A percentile compares a stretch with the other conserved stretches of the same genome.
Conservation (phyloP, 1,140 invertebrate genomes). For the Trichoplusia ni region DNA sequence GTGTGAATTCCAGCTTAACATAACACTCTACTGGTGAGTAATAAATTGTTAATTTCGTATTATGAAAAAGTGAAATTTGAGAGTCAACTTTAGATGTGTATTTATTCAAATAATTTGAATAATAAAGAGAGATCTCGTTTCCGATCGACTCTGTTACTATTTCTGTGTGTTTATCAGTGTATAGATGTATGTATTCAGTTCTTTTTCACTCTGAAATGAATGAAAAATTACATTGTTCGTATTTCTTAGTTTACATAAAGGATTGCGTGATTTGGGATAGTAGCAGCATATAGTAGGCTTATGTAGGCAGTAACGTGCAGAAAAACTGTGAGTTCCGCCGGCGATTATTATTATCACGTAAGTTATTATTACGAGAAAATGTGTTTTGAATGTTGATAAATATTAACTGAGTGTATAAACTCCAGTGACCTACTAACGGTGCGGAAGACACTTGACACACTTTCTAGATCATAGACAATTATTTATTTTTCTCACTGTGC, state of each 20-base stretch:
- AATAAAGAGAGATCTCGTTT: slow-evolving; percentile 31
- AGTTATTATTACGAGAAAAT: slow-evolving; percentile 10
- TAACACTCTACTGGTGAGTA: slow-evolving; percentile 48
- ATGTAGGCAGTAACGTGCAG: slow-evolving; percentile 6
- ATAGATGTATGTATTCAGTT: slow-evolving; percentile 14
- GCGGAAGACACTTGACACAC: slow-evolving; percentile 23
- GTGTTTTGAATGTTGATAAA: slow-evolving; percentile 7
- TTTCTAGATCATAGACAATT: slow-evolving; percentile 26
- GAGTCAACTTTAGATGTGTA: slow-evolving; percentile 22
- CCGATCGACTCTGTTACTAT: slow-evolving; percentile 1
- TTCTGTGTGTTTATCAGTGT: slow-evolving; percentile 22
- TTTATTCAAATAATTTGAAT: slow-evolving; percentile 38
- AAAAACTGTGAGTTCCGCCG: slow-evolving; percentile 9
- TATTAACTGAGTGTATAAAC: neutral
- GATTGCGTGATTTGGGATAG: slow-evolving; percentile 1
- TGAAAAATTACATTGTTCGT: slow-evolving; percentile 19
- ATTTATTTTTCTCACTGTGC: neutral
- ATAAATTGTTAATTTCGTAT: slow-evolving; percentile 37
- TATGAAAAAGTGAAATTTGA: slow-evolving; percentile 52
- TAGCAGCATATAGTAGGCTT: neutral
- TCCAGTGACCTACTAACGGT: slow-evolving; percentile 16
- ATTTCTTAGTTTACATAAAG: neutral
- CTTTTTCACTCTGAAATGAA: slow-evolving; percentile 28
- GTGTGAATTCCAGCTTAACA: neutral
- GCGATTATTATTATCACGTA: slow-evolving; percentile 23